Base-by-base conservation (phyloP, 2,113 vertebrate genomes). In the Halichoerus grypus region DNA sequence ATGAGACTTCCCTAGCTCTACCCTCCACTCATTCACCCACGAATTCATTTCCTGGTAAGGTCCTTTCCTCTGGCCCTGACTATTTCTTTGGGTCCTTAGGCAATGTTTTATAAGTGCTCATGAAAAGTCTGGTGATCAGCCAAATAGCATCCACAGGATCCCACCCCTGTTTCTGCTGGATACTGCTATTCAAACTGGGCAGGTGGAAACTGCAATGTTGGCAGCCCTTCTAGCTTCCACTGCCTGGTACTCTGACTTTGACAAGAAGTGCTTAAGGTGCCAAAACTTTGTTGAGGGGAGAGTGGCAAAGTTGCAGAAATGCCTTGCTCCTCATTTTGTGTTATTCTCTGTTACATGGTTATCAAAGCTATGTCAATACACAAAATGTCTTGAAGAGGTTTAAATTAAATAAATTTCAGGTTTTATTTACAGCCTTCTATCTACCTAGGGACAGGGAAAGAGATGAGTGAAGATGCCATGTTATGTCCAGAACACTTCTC, bases 361-460 rank as follows among this genome's bases (percentile, higher is more conserved):
- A 79, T 71, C 59, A 88, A 83, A 91, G 39, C 63, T 65, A 55
- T 39, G 12, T 77, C 42, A 71, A 31, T n/a, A n/a, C 15, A 59
- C 53, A 31, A 55, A 85, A 26, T 65, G n/a, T 85, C 42, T 80
- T 72, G 24, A 88, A 80, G 65, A 83, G 69, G 33, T 77, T 95
- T 63, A 55, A 92, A 24, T 82, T 59, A 88, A 84, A 89, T 84
- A 79, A 19, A 84, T 57, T 79, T 77, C 46, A 72, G n/a, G 61
- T 80, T 57, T 95, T 80, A 15, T 51, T 95, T 89, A 79, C 0
- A 77, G 21, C 10, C 11, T 1, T 53, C 36, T 79, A 10, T 80
- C 31, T 80, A 79, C 81, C 46, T 18, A 72, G 42, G 55, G 65
- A n/a, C 15, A 87, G 57, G 39, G 57, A 65, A 93, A 69, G 26